Conservation (phyloP, 2,113 vertebrate genomes). For the Callopanchax toddi region DNA sequence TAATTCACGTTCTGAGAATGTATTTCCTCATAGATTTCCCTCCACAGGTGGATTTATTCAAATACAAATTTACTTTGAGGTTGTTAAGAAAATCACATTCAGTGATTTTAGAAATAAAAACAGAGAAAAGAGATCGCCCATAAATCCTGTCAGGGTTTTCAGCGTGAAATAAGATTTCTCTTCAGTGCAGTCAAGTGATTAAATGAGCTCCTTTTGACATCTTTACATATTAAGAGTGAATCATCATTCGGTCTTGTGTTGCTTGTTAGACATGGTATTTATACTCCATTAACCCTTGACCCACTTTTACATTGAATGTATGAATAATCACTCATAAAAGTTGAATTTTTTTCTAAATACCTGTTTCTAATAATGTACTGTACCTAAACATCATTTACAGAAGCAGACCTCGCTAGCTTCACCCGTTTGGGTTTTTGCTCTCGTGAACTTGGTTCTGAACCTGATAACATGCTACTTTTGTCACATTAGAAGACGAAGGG, state of each 20-base stretch:
- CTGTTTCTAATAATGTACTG: no score
- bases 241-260: constrained; percentile 16
- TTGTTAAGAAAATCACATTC: constrained; percentile 14
- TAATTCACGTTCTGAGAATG: no score
- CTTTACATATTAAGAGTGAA: constrained; percentile 20
- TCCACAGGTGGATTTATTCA: no score
- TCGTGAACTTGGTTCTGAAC: constrained; percentile 48
- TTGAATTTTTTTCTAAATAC: background rate
- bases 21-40: no score
- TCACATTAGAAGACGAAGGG: constrained; percentile 39
- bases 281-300: constrained; percentile 24
- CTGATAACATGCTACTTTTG: constrained; percentile 50
- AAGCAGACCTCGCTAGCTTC: constrained; percentile 12
- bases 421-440: constrained; percentile 43
- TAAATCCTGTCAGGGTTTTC: constrained; percentile 1
- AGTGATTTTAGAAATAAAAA: background rate
- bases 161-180: background rate
- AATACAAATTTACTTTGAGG: background rate
- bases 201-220: constrained; percentile 26
- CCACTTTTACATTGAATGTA: constrained; percentile 8
- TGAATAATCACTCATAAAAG: background rate
- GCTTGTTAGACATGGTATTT: constrained; percentile 16
- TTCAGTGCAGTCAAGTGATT: constrained; percentile 13
- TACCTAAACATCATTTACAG: background rate
- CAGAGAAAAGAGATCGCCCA: background rate